Percentiles rank a stretch among this genome's conserved stretches.
phyloP scores from a whole-genome alignment of 2,113 vertebrate genomes.

The Nothobranchius furzeri region DNA sequence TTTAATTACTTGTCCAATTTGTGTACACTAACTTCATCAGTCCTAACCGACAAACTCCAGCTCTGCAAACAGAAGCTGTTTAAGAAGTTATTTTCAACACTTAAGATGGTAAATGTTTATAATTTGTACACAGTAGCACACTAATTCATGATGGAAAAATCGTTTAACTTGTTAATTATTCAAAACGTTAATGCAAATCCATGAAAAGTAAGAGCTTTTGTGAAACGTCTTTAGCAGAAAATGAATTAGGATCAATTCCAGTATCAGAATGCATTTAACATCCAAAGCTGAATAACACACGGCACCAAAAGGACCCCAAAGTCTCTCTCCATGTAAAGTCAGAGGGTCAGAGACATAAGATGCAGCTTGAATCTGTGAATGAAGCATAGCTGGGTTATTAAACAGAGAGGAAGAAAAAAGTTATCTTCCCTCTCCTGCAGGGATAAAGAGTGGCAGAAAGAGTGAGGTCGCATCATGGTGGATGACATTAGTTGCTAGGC shows the following conservation, averaged over 20 bases:
- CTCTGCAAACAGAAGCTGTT: too few relatives aligned
- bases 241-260: background rate
- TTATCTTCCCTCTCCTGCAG: constrained; percentile 18
- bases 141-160: too few relatives aligned
- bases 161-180: too few relatives aligned
- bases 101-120: too few relatives aligned
- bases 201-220: too few relatives aligned
- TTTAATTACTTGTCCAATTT: too few relatives aligned
- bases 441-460: constrained; percentile 34
- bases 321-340: background rate
- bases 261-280: constrained; percentile 27
- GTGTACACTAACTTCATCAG: too few relatives aligned
- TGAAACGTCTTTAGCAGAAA: too few relatives aligned
- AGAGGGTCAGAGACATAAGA: constrained; percentile 3
- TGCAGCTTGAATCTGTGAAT: constrained; percentile 32
- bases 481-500: constrained; percentile 79
- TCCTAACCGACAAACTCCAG: too few relatives aligned
- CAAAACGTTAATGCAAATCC: too few relatives aligned
- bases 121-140: too few relatives aligned
- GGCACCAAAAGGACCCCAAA: constrained; percentile 16
- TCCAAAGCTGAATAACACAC: constrained; percentile 2
- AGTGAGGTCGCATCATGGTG: constrained; percentile 50
- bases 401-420: constrained; percentile 32
- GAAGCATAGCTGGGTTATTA: constrained; percentile 31
- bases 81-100: too few relatives aligned